Percentiles rank a stretch among this genome's conserved stretches.
Evolutionary conservation across 2,888 invertebrate species (phyloP).

Genomic region (Autographa pulchrina): DNA sequence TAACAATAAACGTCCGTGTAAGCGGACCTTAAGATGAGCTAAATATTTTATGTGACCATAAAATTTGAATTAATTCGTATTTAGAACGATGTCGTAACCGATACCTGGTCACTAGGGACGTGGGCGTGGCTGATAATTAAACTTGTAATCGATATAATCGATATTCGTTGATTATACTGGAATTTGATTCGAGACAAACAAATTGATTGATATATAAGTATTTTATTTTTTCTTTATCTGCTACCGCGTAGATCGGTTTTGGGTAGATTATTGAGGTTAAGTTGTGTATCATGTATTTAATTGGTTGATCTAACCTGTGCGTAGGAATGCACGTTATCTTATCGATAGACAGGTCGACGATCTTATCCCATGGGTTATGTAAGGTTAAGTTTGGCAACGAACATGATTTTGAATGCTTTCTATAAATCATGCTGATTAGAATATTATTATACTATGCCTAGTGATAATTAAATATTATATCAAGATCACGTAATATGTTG

Average conservation of each 20-base stretch:
- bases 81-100: conserved; percentile 43
- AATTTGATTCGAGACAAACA: conserved; percentile 36
- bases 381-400: background rate
- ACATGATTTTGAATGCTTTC: background rate
- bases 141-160: conserved; percentile 48
- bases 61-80: conserved; percentile 54
- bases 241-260: background rate
- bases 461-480: background rate
- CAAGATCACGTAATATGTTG: background rate
- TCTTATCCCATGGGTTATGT: conserved; percentile 4
- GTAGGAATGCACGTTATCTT: conserved; percentile 1
- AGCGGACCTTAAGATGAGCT: conserved; percentile 45
- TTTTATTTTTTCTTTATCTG: background rate
- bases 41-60: conserved; percentile 46
- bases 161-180: conserved; percentile 39
- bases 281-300: background rate
- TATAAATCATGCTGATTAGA: background rate
- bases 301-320: background rate
- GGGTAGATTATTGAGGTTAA: background rate
- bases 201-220: conserved; percentile 28
- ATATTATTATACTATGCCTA: background rate
- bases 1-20: conserved; percentile 54
- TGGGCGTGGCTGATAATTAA: conserved; percentile 55
- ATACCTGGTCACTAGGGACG: conserved; percentile 29
- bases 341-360: background rate